Evolutionary conservation across 2,797 vertebrate genomes (phyloP).

Genomic region (Australoheros facetus): DNA sequence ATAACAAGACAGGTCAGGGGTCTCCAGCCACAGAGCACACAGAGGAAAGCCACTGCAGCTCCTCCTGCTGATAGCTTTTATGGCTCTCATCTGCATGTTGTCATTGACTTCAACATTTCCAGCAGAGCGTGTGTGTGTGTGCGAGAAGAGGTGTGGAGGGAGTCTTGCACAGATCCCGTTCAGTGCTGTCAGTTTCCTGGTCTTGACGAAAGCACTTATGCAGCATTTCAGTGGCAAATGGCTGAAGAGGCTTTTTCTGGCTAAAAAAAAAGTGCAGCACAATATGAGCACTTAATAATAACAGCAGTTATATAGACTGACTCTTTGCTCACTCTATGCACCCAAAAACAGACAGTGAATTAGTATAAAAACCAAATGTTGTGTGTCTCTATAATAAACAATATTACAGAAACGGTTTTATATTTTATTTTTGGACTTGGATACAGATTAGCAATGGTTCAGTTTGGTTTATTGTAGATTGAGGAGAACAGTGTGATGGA

Average conservation of each 20-base stretch:
- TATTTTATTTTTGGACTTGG: neutral
- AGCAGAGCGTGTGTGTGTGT: neutral
- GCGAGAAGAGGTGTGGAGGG: constrained; percentile 11
- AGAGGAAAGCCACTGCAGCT: constrained; percentile 75
- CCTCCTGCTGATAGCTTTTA: constrained; percentile 83
- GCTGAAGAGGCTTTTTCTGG: constrained; percentile 59
- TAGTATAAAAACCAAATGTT: constrained; percentile 1
- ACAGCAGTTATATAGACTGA: constrained; percentile 35
- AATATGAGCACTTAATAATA: constrained; percentile 52
- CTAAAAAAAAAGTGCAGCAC: constrained; percentile 12
- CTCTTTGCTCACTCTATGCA: constrained; percentile 21
- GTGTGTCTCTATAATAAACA: neutral
- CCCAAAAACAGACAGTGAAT: constrained; percentile 25
- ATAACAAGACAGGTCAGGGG: constrained; percentile 82
- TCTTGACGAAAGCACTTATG: constrained; percentile 55
- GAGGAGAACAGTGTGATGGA: neutral
- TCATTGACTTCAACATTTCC: constrained; percentile 39
- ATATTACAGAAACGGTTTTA: too few species aligned
- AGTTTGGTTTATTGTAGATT: neutral
- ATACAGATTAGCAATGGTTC: neutral
- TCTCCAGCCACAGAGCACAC: constrained; percentile 78
- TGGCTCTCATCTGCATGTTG: constrained; percentile 75
- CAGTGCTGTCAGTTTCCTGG: constrained; percentile 40
- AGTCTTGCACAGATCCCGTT: constrained; percentile 15
- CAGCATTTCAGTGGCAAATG: constrained; percentile 58